Base-by-base conservation (phyloP, 2,113 vertebrate species). In the Jacana jacana region DNA sequence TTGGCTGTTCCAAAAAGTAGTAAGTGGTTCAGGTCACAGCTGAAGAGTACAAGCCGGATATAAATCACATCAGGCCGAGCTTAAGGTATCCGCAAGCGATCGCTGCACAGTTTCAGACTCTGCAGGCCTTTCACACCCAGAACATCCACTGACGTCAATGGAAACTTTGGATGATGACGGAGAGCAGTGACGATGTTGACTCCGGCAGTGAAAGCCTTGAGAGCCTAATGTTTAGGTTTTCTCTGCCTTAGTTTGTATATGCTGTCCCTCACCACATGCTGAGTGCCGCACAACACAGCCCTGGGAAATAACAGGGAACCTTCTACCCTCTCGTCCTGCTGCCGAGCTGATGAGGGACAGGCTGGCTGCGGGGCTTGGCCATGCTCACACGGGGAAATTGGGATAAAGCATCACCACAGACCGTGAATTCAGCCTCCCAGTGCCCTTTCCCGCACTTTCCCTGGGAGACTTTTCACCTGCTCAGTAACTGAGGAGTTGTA, bases 111-210 rank as follows among this genome's bases (percentile, higher is more conserved):
- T 91, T 94, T 91, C 87, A 97, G 87, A 46, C 79, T 52, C 58
- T 61, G 39, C 49, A 70, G 75, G 75, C 81, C 93, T 88, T 94
- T 88, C 90, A 52, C 80, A 86, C 57, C 72, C 80, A 71, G 77
- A 81, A 71, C 82, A 75, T 93, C 76, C 90, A 91, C 90, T 97
- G 95, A 96, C 95, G 95, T 96, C 95, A 96, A 48, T 91, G 93
- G 96, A 96, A 97, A 96, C 93, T 95, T 93, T 90, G 88, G 77
- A 25, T 94, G 93, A 84, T 96, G 95, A 96, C 60, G 14, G 77
- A 95, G 95, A 91, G 61, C 92, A 94, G 93, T 90, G 93, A 81
- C 8, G 57, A 81, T 86, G 89, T 69, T 91, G 82, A 96, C 93
- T 93, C 95, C 3, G 2, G 95, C 91, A 95, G 90, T 88, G 80